Base-by-base conservation (phyloP, 2,888 invertebrate genomes). In the Leptinotarsa juncta region DNA sequence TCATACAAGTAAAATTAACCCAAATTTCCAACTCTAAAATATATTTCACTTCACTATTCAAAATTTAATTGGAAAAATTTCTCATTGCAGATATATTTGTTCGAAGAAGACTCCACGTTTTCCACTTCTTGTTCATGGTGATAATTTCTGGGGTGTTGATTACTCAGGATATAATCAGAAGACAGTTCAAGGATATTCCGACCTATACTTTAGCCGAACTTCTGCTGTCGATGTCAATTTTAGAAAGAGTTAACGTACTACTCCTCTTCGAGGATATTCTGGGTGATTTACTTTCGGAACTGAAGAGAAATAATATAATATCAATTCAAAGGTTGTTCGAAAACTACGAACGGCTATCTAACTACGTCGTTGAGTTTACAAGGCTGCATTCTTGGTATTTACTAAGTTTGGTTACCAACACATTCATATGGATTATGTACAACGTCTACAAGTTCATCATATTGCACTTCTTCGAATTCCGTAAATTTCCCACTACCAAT, bases 391-490 rank as follows among this genome's bases (percentile, higher is more conserved):
- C 73, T 26, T 72, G 57, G 69, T 79, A 73, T 65, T 72, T 79
- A 50, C 60, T 79, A 20, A 53, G 62, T 16, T 55, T 78, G 15
- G 73, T 60, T 20, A n/a, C 57, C 5, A 74, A 79, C 51, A 65
- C 72, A 15, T 79, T 79, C 53, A 70, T 79, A 65, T 79, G 79
- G 79, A 16, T 75, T 15, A 78, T 65, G 16, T 78, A 78, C 66
- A 79, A 78, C 60, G 48, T 78, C 7, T 78, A 79, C 53, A 79
- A 79, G 60, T 74, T 77, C 49, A 49, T 79, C 53, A 49, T 74
- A 12, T 53, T 79, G 10, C 49, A 68, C 42, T 68, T 77, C 65
- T 55, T 78, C 20, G 68, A 77, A 5, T 75, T 65, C 32, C 16
- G 14, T 12, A 77, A 77, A 55, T 77, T 57, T 23, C 79, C 77